Evolutionary conservation across 2,113 vertebrate genomes (phyloP).

Genomic region (Rana temporaria): DNA sequence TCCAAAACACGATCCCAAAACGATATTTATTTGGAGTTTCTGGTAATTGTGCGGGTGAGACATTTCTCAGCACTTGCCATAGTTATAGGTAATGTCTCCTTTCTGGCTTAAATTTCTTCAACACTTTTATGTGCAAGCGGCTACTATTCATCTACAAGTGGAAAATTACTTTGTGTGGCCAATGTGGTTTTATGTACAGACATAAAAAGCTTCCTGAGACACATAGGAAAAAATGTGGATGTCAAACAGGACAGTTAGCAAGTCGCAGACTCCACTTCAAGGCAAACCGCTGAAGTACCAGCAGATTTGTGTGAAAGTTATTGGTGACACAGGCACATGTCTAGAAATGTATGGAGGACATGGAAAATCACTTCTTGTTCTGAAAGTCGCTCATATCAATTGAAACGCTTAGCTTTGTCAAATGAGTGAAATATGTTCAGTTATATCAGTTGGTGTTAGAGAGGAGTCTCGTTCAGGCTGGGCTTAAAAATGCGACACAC

Average conservation of each 20-base stretch:
- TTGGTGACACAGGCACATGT: no score
- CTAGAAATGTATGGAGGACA: no score
- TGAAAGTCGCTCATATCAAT: no score
- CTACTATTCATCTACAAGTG: background rate
- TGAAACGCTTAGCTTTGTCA: no score
- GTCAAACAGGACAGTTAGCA: conserved; percentile 10
- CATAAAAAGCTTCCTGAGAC: conserved; percentile 31
- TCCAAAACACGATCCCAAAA: background rate
- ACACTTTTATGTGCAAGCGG: background rate
- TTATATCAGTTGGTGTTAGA: no score
- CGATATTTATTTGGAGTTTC: background rate
- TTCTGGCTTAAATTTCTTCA: background rate
- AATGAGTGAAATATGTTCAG: no score
- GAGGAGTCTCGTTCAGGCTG: no score
- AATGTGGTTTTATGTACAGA: conserved; percentile 27
- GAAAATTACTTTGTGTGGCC: conserved; percentile 39
- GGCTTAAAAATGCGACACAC: no score
- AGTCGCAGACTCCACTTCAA: conserved; percentile 1
- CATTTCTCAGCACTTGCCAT: background rate
- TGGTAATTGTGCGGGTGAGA: background rate
- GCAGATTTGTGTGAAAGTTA: no score
- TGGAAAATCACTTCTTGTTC: no score
- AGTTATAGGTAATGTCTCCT: background rate
- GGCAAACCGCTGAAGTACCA: background rate
- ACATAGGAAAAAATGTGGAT: conserved; percentile 13